Conservation (phyloP, 2,888 invertebrate genomes). For the Ichneumoninae sp. region DNA sequence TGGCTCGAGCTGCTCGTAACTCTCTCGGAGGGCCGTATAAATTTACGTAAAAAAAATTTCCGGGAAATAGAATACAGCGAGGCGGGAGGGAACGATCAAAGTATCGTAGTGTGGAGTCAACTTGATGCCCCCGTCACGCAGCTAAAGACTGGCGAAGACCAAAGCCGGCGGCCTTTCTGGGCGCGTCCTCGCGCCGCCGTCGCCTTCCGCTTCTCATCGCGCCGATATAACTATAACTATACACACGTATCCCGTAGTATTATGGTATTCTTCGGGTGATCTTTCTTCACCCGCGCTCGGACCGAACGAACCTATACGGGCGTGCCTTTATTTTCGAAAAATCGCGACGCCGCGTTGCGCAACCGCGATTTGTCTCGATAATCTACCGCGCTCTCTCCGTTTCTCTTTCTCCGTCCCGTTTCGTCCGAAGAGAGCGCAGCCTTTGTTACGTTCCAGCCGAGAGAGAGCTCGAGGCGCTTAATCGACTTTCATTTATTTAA, state of each 20-base stretch:
- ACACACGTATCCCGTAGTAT: background rate
- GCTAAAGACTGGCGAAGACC: constrained; percentile 29
- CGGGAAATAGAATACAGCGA: constrained; percentile 78
- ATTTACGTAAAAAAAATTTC: constrained; percentile 76
- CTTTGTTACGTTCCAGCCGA: constrained; percentile 70
- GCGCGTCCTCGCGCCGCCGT: constrained; percentile 52
- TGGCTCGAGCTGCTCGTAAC: constrained; percentile 45
- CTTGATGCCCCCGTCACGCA: constrained; percentile 57
- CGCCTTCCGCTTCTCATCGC: constrained; percentile 49
- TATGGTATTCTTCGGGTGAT: constrained; percentile 29
- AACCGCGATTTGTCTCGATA: constrained; percentile 68
- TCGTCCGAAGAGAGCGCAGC: constrained; percentile 51
- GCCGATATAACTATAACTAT: background rate
- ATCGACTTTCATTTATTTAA: constrained; percentile 76
- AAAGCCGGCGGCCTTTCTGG: constrained; percentile 57
- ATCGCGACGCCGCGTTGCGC: constrained; percentile 57
- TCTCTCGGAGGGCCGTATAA: constrained; percentile 72
- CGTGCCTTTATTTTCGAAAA: constrained; percentile 53
- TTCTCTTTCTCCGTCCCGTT: constrained; percentile 36
- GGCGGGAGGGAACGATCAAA: constrained; percentile 27
- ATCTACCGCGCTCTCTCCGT: constrained; percentile 55
- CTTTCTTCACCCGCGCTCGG: constrained; percentile 66
- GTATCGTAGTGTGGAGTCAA: constrained; percentile 20
- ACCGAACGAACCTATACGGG: constrained; percentile 42
- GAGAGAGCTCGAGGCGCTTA: constrained; percentile 64